phyloP scores from a whole-genome alignment of 1,140 invertebrate species.

The Homalodisca vitripennis region DNA sequence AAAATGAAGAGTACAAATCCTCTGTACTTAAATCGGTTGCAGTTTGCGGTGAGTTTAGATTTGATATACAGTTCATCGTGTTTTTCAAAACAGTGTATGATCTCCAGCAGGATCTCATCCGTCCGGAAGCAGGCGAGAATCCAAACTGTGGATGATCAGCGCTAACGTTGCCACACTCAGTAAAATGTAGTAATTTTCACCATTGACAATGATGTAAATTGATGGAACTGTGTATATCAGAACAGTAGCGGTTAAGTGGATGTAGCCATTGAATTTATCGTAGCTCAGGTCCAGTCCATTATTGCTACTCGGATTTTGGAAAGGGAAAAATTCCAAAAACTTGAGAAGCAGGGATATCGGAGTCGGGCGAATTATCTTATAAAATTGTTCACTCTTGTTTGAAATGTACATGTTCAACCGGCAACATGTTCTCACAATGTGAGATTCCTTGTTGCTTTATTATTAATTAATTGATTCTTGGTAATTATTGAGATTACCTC shows the following conservation, averaged over 20 bases:
- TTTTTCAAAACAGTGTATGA: conserved; percentile 5
- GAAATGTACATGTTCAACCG: not conserved
- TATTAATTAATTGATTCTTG: not conserved
- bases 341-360: conserved; percentile 1
- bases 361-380: conserved; percentile 17
- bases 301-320: conserved; percentile 10
- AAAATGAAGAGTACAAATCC: not conserved
- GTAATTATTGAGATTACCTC: not conserved
- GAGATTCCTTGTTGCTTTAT: not conserved
- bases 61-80: not conserved
- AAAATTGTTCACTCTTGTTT: conserved; percentile 18
- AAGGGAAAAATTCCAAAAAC: conserved; percentile 9
- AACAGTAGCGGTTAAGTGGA: not conserved
- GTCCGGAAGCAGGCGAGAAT: not conserved
- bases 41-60: not conserved
- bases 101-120: not conserved
- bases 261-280: not conserved
- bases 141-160: not conserved
- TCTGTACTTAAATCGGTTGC: conserved; percentile 1
- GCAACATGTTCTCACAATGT: not conserved
- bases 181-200: not conserved
- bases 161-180: not conserved
- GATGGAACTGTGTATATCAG: not conserved
- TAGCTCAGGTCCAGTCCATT: not conserved
- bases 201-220: not conserved